Conservation (phyloP, 1,140 invertebrate genomes). For the Schlechtendalia chinensis region DNA sequence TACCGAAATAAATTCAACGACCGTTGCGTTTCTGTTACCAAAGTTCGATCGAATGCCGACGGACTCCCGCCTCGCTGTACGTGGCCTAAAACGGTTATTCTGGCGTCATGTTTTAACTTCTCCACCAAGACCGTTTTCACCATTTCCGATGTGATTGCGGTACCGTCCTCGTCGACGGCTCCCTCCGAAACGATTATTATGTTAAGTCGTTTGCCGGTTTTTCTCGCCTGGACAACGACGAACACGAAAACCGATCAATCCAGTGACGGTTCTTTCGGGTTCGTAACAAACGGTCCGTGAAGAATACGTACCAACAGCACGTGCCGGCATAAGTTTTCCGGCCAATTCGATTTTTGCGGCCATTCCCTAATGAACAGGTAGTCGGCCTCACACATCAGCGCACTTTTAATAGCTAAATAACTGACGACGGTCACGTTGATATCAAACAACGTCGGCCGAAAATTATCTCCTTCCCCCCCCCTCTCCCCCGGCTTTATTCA, state of each 20-base stretch:
- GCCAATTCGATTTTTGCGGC: constrained; percentile 84
- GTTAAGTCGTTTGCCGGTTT: constrained; percentile 89
- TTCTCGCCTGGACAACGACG: constrained; percentile 70
- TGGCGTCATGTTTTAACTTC: constrained; percentile 90
- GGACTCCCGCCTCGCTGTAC: constrained; percentile 97
- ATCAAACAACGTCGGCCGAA: too few relatives aligned
- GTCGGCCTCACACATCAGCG: constrained; percentile 82
- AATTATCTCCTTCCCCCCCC: too few relatives aligned
- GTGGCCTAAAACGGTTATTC: constrained; percentile 96
- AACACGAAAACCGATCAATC: too few relatives aligned
- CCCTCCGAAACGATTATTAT: constrained; percentile 99
- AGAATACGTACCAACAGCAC: constrained; percentile 57
- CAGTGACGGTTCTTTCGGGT: too few relatives aligned
- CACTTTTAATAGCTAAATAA: constrained; percentile 88
- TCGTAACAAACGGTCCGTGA: too few relatives aligned
- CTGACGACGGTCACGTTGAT: constrained; percentile 57
- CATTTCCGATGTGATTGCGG: constrained; percentile 88
- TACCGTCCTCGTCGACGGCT: constrained; percentile 89
- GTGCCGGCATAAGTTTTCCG: constrained; percentile 77
- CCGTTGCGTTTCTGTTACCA: constrained; percentile 59
- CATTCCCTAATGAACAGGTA: constrained; percentile 95
- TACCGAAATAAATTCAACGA: not conserved
- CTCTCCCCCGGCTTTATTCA: too few relatives aligned
- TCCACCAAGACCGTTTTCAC: constrained; percentile 86
- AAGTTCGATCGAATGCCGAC: constrained; percentile 97